Base-by-base conservation (phyloP, 2,888 invertebrate genomes). In the Beris chalybata region DNA sequence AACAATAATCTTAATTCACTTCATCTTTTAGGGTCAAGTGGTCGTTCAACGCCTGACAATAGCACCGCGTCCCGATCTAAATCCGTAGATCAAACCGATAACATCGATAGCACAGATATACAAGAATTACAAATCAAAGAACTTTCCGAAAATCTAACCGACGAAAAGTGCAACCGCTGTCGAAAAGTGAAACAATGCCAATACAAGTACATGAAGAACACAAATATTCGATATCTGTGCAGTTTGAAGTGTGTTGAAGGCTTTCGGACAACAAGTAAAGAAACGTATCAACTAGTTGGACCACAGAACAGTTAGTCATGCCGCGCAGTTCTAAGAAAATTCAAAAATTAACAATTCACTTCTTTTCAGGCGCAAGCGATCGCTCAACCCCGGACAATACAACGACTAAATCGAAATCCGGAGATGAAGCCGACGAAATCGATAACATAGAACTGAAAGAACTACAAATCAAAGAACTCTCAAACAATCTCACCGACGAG, bases 121-220 rank as follows among this genome's bases (percentile, higher is more conserved):
- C 73, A 74, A 4, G 77, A 77, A 15, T 78, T 79, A 64, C 75
- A 79, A 38, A 83, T 84, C 45, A 82, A 82, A 70, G 82, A 83
- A 73, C 77, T 82, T 32, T 76, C 75, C 52, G 71, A 78, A 7
- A 71, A 74, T 4, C 22, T 66, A 4, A 44, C 64, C 3, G 78
- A 81, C n/a, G 74, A 79, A 43, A 76, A 74, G 11, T 86, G 86
- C 73, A 70, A 79, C 30, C 82, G 84, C 64, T 86, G 86, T 72
- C 76, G 78, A 1, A 70, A 69, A 13, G 76, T 75, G n/a, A 75
- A 74, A 5, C 69, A 74, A 0, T 84, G 83, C 71, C 73, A 72
- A 4, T 84, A 76, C 72, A 75, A 80, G 43, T 79, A 79, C 67
- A 72, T 71, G 4, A 78, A 80, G 68, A 78, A 82, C 2, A 75